Evolutionary conservation across 2,113 vertebrate species (phyloP).

Genomic region (Engraulis encrasicolus): DNA sequence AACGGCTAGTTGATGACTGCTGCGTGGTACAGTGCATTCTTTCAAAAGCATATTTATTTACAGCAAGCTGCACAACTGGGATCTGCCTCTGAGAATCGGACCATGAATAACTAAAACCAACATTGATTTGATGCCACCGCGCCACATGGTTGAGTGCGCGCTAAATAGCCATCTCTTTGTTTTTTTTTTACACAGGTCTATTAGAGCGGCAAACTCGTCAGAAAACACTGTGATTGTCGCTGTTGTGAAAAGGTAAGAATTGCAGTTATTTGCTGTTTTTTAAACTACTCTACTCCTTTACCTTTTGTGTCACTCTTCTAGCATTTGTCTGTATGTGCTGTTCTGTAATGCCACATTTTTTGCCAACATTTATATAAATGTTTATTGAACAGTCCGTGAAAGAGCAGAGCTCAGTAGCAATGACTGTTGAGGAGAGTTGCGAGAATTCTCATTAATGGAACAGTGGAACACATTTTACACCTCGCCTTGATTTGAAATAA

Average conservation of each 20-base stretch:
- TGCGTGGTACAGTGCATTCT: constrained; percentile 76
- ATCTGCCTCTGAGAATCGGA: constrained; percentile 65
- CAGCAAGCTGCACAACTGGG: constrained; percentile 64
- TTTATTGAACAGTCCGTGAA: too few relatives aligned
- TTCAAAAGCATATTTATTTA: constrained; percentile 66
- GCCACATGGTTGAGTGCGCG: background rate
- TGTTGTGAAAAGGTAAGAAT: constrained; percentile 88
- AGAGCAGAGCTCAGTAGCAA: too few relatives aligned
- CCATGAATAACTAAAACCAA: constrained; percentile 66
- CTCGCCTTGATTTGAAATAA: too few relatives aligned
- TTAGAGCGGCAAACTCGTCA: constrained; percentile 87
- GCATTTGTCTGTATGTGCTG: background rate
- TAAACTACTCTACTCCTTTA: too few relatives aligned
- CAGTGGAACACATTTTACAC: too few relatives aligned
- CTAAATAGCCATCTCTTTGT: constrained; percentile 68
- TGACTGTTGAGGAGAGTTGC: too few relatives aligned
- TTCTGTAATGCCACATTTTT: background rate
- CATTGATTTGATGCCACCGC: constrained; percentile 65
- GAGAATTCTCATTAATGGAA: too few relatives aligned
- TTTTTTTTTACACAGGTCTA: constrained; percentile 86
- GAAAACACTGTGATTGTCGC: constrained; percentile 95
- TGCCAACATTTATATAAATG: too few relatives aligned
- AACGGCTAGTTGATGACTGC: constrained; percentile 73
- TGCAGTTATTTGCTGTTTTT: background rate
- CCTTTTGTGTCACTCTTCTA: background rate